These are phyloP conservation scores for Crocodylus rhombifer DNA, from an alignment of 2,797 vertebrate species.

Conservation along the genomic window DNA sequence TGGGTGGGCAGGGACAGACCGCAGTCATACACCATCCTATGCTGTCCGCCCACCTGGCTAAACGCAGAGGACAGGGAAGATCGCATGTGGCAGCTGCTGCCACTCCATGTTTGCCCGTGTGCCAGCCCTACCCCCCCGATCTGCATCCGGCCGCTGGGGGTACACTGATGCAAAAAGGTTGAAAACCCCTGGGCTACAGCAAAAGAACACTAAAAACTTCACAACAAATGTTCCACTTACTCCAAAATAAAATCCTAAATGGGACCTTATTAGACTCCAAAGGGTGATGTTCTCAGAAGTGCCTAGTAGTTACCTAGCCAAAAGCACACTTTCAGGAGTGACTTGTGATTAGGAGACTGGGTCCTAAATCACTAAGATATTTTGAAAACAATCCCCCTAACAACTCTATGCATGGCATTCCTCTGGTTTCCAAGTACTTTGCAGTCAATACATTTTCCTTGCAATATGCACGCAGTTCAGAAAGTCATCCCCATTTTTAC, in stretches of 20 bases:
- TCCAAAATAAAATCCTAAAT: not conserved
- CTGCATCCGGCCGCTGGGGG: too few relatives aligned
- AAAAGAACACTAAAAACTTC: not conserved
- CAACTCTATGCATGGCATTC: not conserved
- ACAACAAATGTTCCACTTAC: not conserved
- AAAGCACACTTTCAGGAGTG: conserved; percentile 13
- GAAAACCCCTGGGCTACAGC: not conserved
- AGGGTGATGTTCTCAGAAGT: not conserved
- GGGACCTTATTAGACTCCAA: not conserved
- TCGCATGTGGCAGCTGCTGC: too few relatives aligned
- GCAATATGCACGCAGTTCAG: not conserved
- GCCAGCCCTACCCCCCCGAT: too few relatives aligned
- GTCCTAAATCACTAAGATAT: not conserved
- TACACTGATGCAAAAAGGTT: too few relatives aligned
- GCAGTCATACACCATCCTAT: too few relatives aligned
- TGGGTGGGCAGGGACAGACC: too few relatives aligned
- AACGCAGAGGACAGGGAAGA: too few relatives aligned
- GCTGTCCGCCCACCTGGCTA: too few relatives aligned
- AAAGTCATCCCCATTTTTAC: conserved; percentile 55
- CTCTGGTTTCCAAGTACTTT: conserved; percentile 30
- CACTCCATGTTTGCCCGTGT: too few relatives aligned
- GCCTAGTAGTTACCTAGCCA: not conserved
- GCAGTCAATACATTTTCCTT: conserved; percentile 20
- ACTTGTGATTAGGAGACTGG: not conserved
- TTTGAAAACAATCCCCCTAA: conserved; percentile 42